These are phyloP conservation scores for Antitype chi DNA, from an alignment of 2,888 invertebrate species.

Conservation along the genomic window DNA sequence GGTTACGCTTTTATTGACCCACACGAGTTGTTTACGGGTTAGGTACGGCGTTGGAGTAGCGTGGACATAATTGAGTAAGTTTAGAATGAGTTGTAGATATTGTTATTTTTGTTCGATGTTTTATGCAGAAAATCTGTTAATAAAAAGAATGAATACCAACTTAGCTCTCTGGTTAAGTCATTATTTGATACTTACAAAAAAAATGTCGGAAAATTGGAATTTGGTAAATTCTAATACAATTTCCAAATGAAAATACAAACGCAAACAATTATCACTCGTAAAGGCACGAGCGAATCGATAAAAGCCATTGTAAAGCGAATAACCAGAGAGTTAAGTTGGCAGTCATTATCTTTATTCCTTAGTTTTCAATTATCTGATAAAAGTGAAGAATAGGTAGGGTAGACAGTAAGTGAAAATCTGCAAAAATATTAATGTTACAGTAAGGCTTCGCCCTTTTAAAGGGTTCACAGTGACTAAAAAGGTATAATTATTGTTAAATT, in stretches of 20 bases:
- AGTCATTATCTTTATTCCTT: background rate
- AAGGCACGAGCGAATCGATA: background rate
- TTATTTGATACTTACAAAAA: too few species aligned
- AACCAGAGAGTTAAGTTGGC: background rate
- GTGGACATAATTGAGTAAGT: constrained; percentile 54
- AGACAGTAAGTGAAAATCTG: background rate
- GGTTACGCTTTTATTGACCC: constrained; percentile 75
- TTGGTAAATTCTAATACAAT: too few species aligned
- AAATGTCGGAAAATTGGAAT: too few species aligned
- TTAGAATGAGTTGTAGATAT: background rate
- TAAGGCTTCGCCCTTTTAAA: too few species aligned
- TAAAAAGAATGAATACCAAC: too few species aligned
- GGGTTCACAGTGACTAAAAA: background rate
- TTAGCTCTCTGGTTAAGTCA: too few species aligned
- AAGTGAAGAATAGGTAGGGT: background rate
- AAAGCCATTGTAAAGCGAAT: background rate
- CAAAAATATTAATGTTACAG: background rate
- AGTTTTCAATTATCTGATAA: background rate
- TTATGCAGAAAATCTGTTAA: too few species aligned
- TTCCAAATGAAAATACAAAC: too few species aligned
- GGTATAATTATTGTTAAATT: background rate
- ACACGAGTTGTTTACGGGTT: constrained; percentile 67
- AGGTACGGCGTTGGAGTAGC: constrained; percentile 47
- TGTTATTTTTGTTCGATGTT: background rate
- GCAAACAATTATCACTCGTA: background rate